Base-by-base conservation (phyloP, 2,888 invertebrate genomes). In the Morinoia aosen region DNA sequence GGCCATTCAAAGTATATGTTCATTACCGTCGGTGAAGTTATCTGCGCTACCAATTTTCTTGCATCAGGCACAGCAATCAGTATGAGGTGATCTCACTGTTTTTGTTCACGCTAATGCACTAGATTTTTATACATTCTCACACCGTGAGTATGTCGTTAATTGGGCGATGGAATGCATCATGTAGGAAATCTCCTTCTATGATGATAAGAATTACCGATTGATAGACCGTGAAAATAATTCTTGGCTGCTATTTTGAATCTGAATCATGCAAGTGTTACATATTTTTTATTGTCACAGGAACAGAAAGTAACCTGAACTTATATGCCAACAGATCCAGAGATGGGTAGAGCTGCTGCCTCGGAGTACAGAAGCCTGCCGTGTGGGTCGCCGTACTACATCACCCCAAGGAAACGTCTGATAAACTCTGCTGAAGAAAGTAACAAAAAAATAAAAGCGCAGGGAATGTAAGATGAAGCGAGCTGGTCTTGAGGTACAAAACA, bases 191-290 rank as follows among this genome's bases (percentile, higher is more conserved):
- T 33, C 25, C 8, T 76, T 76, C 76, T 25, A 76, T 76, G 76
- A 76, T 76, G 76, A 76, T 25, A 76, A 76, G 76, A 76, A 76
- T 76, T 76, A 76, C 76, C 76, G 76, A 76, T 76, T 76, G 76
- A 76, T 76, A 14, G 3, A 76, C 76, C 10, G 3, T 76, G 76
- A 76, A 76, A 76, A 76, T 10, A 76, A 76, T 76, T 33, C 33
- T 76, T 76, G 76, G 76, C 76, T 76, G 76, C 76, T 76, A 25
- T 76, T 25, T 76, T 76, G 19, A 16, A 76, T 76, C 76, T 76
- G 76, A 76, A 76, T 76, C 25, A 19, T 76, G 8, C 2, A 3
- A 19, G 61, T 61, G 25, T 25, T 33, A 19, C 25, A 33, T 2
- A 76, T 76, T 76, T 10, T 33, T 25, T 10, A 33, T 25, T 76